These are phyloP conservation scores for Euwallacea fornicatus DNA, from an alignment of 1,140 invertebrate genomes.

Conservation along the genomic window DNA sequence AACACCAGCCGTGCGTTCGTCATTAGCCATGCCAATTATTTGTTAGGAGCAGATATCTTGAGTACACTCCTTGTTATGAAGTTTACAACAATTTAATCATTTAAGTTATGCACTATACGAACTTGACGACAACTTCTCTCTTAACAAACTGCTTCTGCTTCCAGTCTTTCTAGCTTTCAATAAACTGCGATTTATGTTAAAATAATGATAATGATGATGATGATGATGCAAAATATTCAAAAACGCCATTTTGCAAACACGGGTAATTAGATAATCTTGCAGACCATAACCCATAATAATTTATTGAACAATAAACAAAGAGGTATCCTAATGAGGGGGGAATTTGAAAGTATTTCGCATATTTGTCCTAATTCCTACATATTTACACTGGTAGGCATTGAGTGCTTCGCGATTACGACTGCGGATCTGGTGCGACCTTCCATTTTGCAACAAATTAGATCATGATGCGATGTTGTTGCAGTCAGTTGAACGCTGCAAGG, in stretches of 20 bases:
- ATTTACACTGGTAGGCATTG: conserved; percentile 1
- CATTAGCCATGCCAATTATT: conserved; percentile 27
- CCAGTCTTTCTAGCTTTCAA: neutral
- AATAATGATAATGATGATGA: too few species aligned
- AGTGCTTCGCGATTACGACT: neutral
- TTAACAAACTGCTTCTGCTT: neutral
- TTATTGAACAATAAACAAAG: conserved; percentile 25
- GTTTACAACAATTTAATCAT: conserved; percentile 28
- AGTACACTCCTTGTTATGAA: conserved; percentile 16
- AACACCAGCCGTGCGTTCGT: conserved; percentile 24
- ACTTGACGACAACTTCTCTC: neutral
- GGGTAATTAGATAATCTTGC: too few species aligned
- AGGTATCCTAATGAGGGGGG: neutral
- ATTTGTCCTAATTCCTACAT: conserved; percentile 14
- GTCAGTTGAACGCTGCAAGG: too few species aligned
- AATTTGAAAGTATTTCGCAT: conserved; percentile 23
- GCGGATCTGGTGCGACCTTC: neutral
- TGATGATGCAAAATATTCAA: too few species aligned
- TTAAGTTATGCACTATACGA: conserved; percentile 15
- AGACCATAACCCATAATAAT: neutral
- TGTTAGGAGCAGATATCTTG: conserved; percentile 17
- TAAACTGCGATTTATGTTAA: neutral
- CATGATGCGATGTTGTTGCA: too few species aligned
- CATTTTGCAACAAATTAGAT: neutral
- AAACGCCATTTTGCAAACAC: too few species aligned